Base-by-base conservation (phyloP, 2,113 vertebrate species). In the Pterocles gutturalis region DNA sequence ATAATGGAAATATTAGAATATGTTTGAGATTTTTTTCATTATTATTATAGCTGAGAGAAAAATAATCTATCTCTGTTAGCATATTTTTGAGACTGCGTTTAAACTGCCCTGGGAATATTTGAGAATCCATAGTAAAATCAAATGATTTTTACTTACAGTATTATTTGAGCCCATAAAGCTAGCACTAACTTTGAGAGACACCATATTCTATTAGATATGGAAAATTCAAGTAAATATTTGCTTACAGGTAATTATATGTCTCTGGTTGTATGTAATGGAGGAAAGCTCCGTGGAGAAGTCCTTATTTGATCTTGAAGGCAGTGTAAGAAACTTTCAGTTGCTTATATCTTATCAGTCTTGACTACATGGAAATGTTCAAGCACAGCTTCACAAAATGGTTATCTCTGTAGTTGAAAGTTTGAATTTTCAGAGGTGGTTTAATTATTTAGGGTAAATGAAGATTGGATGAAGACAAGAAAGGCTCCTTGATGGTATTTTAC, bases 211-310 rank as follows among this genome's bases (percentile, higher is more conserved):
- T 15, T 34, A 17, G 49, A 7, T 26, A 7, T 1, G 31, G 54
- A 46, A 90, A 88, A 86, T 36, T 34, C 9, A 64, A 82, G 20
- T 45, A 46, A 78, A 19, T 25, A 10, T 48, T 86, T 78, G 19
- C 20, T 84, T 65, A 29, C 45, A 33, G 16, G 13, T 82, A 26
- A 29, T 65, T 58, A 13, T 31, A 43, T 45, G 61, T 7, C 43
- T 93, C 34, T 79, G 75, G 4, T 33, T 64, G 51, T 45, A 26
- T 21, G 14, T 53, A 64, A 34, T 21, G 28, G 43, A 71, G 43
- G 16, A 72, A 38, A 24, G 12, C 29, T 83, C 49, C 0, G 0
- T 64, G 69, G 62, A 55, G 7, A 21, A 38, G 41, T 53, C 45
- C 41, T 38, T 33, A 9, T 34, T 85, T 88, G 34, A 34, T 83